phyloP scores from a whole-genome alignment of 2,888 invertebrate species.

The Leptopilina myrica region DNA sequence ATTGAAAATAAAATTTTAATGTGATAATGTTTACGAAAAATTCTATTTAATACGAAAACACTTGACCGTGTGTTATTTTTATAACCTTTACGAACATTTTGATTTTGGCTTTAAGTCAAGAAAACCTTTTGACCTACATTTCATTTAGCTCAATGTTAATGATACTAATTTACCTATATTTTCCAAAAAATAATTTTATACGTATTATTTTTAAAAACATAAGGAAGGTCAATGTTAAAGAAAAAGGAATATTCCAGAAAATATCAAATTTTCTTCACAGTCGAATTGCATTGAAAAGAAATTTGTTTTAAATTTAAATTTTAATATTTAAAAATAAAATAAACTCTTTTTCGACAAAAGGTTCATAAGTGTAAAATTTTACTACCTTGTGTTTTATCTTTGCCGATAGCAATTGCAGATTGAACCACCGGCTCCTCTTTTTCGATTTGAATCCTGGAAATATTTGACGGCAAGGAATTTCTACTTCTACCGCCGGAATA shows the following conservation, averaged over 20 bases:
- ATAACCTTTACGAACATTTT: not conserved
- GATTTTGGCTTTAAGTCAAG: not conserved
- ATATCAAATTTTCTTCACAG: not conserved
- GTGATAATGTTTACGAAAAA: too few relatives aligned
- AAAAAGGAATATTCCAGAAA: not conserved
- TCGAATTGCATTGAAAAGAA: too few relatives aligned
- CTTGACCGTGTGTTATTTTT: not conserved
- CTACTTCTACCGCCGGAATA: not conserved
- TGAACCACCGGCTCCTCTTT: not conserved
- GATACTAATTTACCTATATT: not conserved
- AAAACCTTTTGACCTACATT: slow-evolving; percentile 6
- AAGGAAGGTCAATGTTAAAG: not conserved
- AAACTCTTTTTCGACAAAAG: too few relatives aligned
- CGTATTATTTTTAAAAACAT: too few relatives aligned
- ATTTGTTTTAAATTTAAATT: too few relatives aligned
- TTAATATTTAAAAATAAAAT: too few relatives aligned
- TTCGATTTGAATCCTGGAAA: slow-evolving; percentile 24
- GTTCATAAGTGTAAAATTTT: not conserved
- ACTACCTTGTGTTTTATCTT: not conserved
- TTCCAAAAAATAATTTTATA: not conserved
- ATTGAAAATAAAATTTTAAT: too few relatives aligned
- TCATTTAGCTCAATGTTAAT: not conserved
- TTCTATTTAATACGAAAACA: not conserved
- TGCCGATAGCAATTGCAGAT: not conserved
- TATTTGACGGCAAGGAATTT: not conserved